phyloP scores from a whole-genome alignment of 2,888 invertebrate genomes.

The Oscheius sp. region DNA sequence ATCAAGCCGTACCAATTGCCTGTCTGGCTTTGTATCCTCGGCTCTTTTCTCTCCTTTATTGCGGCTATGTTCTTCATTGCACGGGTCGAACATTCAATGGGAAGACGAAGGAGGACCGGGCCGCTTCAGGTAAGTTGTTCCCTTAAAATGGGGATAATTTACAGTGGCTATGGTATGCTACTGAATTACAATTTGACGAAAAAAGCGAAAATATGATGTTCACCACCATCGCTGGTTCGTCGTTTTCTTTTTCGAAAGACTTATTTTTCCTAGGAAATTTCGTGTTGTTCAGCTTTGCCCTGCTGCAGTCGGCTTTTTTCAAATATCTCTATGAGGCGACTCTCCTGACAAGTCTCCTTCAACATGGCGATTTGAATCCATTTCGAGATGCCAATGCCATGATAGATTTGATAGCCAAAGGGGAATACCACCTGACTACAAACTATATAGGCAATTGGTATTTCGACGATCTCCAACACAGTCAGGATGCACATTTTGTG shows the following conservation, averaged over 20 bases:
- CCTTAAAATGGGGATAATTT: background rate
- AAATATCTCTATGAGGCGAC: constrained; percentile 50
- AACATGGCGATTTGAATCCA: constrained; percentile 47
- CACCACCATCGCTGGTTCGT: constrained; percentile 39
- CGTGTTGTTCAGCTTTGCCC: constrained; percentile 49
- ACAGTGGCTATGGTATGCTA: constrained; percentile 61
- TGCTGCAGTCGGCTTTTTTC: constrained; percentile 54
- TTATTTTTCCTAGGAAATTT: constrained; percentile 42
- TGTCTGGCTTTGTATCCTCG: constrained; percentile 56
- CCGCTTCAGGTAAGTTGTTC: constrained; percentile 50
- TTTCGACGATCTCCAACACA: constrained; percentile 52
- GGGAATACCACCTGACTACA: constrained; percentile 55
- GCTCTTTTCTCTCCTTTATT: constrained; percentile 43
- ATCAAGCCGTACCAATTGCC: constrained; percentile 59
- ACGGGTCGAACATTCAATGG: constrained; percentile 50
- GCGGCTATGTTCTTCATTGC: constrained; percentile 48
- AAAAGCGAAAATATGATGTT: constrained; percentile 52
- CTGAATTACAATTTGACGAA: constrained; percentile 64
- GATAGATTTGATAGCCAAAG: constrained; percentile 49
- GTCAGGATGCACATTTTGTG: constrained; percentile 50
- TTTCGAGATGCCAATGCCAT: constrained; percentile 53
- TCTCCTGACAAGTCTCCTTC: constrained; percentile 51
- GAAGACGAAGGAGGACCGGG: constrained; percentile 45
- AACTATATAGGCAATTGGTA: constrained; percentile 60
- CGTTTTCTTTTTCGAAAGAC: background rate